Evolutionary conservation across 2,113 vertebrate genomes (phyloP), one percentile per base, ranked within the genome.

Genomic region (Varanus komodoensis): DNA sequence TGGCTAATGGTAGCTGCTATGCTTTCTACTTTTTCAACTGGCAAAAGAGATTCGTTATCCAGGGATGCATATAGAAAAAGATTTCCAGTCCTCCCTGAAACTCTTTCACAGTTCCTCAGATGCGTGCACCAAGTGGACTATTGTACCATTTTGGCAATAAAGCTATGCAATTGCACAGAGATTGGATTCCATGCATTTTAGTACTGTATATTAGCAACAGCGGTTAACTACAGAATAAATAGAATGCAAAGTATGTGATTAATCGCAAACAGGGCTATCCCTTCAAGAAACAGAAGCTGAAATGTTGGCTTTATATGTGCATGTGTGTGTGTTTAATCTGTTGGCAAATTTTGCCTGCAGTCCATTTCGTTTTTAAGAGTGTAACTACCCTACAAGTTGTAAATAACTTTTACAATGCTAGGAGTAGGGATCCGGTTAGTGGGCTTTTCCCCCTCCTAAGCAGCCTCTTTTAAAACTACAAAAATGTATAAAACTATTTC

Each of bases 401-500:
- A 92, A 92, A 52, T 68, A 87, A 89, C 4, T 4, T 91, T 93
- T 0, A 0, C 19, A 67, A 74, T 67, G 32, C n/a, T 48, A 84
- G 4, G 29, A 25, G 44, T 69, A 78, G 50, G 64, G 23, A 23
- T 69, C 61, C 54, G 78, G 81, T 12, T 83, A 84, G 64, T 88
- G 92, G 17, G 48, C n/a, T 67, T 67, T 90, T 34, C 88, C 91
- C 78, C 25, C 57, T 34, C 89, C 64, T 83, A 91, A 93, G 75
- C 64, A 88, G 38, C 1, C 89, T 93, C 86, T 4, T 90, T 64
- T 90, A 84, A 84, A 69, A 86, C 64, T 80, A 84, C 75, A 54
- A 78, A 78, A 77, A 48, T 57, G 3, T 48, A 89, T 57, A 89
- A 92, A 95, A 92, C 87, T 95, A 93, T 94, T 95, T 92, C 79